These are phyloP conservation scores for Cephus nigrinus DNA, from an alignment of 2,888 invertebrate species.

Conservation along the genomic window DNA sequence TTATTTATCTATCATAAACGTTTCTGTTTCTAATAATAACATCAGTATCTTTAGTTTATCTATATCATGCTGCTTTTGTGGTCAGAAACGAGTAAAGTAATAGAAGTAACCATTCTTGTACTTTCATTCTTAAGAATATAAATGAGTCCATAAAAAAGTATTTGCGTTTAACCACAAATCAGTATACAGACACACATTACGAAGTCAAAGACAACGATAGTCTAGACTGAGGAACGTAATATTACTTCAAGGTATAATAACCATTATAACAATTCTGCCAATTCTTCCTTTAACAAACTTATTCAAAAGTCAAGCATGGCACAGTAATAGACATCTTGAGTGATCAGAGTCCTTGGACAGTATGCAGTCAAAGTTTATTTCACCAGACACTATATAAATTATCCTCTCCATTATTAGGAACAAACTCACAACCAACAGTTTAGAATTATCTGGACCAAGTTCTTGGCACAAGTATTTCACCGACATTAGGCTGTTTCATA, in stretches of 20 bases:
- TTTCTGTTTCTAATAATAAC: neutral
- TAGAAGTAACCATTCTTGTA: neutral
- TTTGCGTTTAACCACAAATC: conserved; percentile 25
- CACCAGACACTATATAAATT: neutral
- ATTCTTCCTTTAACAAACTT: neutral
- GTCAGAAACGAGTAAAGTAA: neutral
- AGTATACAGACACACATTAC: neutral
- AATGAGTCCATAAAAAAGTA: too few species aligned
- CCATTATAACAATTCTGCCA: neutral
- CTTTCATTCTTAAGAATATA: neutral
- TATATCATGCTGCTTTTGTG: neutral
- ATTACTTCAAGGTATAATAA: neutral
- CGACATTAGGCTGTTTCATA: conserved; percentile 32
- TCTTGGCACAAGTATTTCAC: conserved; percentile 34
- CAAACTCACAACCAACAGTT: conserved; percentile 10
- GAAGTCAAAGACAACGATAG: neutral
- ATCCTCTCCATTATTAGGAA: neutral
- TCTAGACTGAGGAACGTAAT: neutral
- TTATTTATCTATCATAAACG: neutral
- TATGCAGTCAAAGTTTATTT: neutral
- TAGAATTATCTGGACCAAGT: conserved; percentile 6
- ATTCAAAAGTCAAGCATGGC: neutral
- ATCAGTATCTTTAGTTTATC: neutral
- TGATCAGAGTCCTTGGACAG: neutral
- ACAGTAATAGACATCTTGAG: neutral